phyloP scores from a whole-genome alignment of 2,113 vertebrate genomes.

The Australoheros scitulus region DNA sequence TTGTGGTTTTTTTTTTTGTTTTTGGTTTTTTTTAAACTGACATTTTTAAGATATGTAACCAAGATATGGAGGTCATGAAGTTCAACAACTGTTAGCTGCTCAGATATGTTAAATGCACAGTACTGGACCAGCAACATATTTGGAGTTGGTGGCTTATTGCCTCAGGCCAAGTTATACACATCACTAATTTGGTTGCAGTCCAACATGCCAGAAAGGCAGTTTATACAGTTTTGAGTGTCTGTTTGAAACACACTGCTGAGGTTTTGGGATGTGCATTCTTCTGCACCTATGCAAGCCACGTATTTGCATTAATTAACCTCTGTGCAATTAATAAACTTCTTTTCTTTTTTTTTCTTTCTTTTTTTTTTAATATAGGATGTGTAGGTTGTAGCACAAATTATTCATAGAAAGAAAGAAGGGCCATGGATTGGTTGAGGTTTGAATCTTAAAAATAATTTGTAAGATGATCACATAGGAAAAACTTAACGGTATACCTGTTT shows the following conservation, averaged over 20 bases:
- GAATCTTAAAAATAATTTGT: no score
- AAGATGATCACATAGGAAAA: no score
- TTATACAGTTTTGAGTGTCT: slow-evolving; percentile 18
- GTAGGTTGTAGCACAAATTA: no score
- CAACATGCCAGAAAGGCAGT: slow-evolving; percentile 14
- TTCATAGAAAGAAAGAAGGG: no score
- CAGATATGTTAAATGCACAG: not conserved
- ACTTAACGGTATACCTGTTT: no score
- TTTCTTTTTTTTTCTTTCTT: no score
- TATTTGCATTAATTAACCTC: not conserved
- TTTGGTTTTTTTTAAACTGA: not conserved
- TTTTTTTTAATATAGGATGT: no score
- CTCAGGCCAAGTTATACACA: not conserved
- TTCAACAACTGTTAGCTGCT: not conserved
- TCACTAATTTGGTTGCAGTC: not conserved
- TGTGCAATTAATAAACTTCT: not conserved
- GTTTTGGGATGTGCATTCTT: not conserved
- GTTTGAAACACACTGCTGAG: not conserved
- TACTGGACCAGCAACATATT: slow-evolving; percentile 32
- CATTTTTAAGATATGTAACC: not conserved
- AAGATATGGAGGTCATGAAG: not conserved
- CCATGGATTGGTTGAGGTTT: no score
- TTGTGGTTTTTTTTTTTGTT: not conserved
- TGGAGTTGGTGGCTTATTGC: not conserved
- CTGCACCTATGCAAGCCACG: not conserved